Evolutionary conservation across 2,888 invertebrate species (phyloP), one percentile per base, ranked within the genome.

Genomic region (Merodon equestris): DNA sequence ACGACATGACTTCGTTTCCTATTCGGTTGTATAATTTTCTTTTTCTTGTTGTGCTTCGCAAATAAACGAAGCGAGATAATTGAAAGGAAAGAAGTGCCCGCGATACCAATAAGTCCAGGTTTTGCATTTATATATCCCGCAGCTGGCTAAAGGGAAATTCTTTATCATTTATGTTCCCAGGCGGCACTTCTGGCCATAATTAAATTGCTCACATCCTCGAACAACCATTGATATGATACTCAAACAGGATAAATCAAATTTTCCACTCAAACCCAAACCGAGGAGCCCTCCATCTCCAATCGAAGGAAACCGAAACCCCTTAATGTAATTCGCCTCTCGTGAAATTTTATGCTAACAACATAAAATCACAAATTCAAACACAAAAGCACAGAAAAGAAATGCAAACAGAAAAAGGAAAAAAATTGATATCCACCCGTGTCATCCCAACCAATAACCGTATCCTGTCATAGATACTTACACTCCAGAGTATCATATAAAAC

Each of bases 311-410:
- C 7, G 48, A 56, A 50, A 40, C 34, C 68, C 64, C 63, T 74
- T 64, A 79, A 74, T 74, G 74, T 79, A 74, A 74, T 79, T 74
- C 67, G 68, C 74, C 63, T 27, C 27, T 74, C 79, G 79, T 79
- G 79, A 79, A 79, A 79, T 79, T 74, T 79, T 79, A 79, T 79
- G 79, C 79, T 79, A 79, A 79, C 74, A 79, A 79, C 79, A 79
- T 79, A 79, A 79, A 79, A 79, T 79, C 79, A 79, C 79, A 79
- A 68, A 57, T 48, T 64, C 68, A 68, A 79, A 45, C 19, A 51
- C n/a, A 44, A 36, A 44, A 57, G 42, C 18, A 27, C n/a, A n/a
- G n/a, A n/a, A n/a, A n/a, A n/a, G n/a, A n/a, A 34, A 9, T 5
- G 17, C 9, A 9, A 36, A n/a, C 1, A 1, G 14, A 48, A 40